Base-by-base conservation (phyloP, 2,888 invertebrate species). In the Mellilla xanthometata region DNA sequence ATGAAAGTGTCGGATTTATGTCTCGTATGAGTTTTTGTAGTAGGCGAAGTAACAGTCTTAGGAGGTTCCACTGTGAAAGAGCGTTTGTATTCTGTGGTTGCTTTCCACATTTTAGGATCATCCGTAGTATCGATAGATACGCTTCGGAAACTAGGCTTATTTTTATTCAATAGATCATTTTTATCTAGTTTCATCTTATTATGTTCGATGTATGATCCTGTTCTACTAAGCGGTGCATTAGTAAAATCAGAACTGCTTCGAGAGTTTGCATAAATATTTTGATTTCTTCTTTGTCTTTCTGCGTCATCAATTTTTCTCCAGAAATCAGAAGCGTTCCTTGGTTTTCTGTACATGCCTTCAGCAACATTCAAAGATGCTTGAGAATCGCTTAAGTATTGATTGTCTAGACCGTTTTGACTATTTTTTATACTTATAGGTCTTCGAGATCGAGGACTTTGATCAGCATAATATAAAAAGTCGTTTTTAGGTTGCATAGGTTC, bases 401-500 rank as follows among this genome's bases (percentile, higher is more conserved):
- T 78, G 59, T 86, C 85, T 48, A 69, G 62, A 50, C 81, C 82
- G 54, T 78, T 82, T 68, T 78, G 82, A 67, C 82, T 83, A 71
- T 82, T 75, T 69, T 93, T 88, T 49, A 95, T 91, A 62, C 94
- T 93, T 58, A 95, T 94, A 22, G 95, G 95, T 66, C 93, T 92
- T 29, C 95, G 82, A 48, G 94, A 94, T 61, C 95, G 87, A 0
- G 95, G 94, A 49, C 92, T 92, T 56, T 93, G 93, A 76, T 95
- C 95, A 2, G 94, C 93, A 44, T 93, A 91, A 64, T 95, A 95
- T 50, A 93, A 90, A 63, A 91, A 93, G 52, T 92, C 92, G 38
- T 90, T 73, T 61, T 73, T 78, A 49, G 70, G 54, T 58, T 81
- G 83, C 28, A 81, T 77, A 49, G 85, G 78, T 56, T 88, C 86